Evolutionary conservation across 2,797 vertebrate genomes (phyloP), one percentile per base, ranked within the genome.

Genomic region (Poeciliopsis presidionis): DNA sequence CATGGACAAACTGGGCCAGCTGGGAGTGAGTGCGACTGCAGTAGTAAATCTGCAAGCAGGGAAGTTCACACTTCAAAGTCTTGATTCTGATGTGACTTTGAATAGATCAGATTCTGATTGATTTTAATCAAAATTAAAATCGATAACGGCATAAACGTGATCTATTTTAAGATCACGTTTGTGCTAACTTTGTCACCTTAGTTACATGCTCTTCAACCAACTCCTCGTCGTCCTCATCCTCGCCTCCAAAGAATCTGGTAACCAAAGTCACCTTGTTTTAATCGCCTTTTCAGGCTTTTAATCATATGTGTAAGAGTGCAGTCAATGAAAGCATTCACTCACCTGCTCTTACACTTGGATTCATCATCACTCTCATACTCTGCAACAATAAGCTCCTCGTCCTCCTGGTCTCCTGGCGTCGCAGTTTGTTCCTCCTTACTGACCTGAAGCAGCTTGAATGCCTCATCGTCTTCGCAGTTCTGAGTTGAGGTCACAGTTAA

Each of bases 21-120:
- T 99, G 98, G 11, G 98, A 99, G 86, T 99, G 98, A 1, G 98
- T 99, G 75, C 98, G 97, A 79, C 98, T 99, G 90, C 98, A 99
- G 94, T 99, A 99, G 92, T 99, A 99, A 83, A 99, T 98, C 98
- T 99, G 78, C 63, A 39, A 12, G 82, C 43, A 85, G 2, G 43
- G 25, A 81, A 6, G 7, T 11, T 77, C 11, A 36, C 11, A 47
- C 39, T 79, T 20, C 6, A 65, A 7, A 43, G 76, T 36, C 0
- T 36, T 36, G 4, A 36, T 4, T 36, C 4, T 36, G 36, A 36
- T 36, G 3, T 36, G 4, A 36, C 2, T 33, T 33, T 33, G 33
- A 33, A 2, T 33, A 30, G 30, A 30, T 30, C 30, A 30, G 33
- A 36, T 36, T 36, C 3, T 36, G 33, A 36, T 36, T 36, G 33